Evolutionary conservation across 2,113 vertebrate species (phyloP).

Genomic region (Grallaria varia): DNA sequence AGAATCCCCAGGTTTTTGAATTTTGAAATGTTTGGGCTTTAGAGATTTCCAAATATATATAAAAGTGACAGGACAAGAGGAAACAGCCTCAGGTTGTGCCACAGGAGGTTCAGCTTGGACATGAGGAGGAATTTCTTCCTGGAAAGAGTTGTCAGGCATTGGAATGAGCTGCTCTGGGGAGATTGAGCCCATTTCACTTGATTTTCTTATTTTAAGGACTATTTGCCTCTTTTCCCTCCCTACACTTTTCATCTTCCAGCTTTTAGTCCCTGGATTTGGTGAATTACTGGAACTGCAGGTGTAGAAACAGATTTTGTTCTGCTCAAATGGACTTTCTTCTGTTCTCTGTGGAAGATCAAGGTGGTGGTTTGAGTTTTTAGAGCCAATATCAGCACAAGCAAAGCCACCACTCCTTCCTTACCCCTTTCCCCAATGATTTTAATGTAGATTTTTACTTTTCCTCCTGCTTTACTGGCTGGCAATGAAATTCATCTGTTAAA

Average conservation of each 20-base stretch:
- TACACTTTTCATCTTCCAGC: neutral
- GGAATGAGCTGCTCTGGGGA: neutral
- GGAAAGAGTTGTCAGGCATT: neutral
- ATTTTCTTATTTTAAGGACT: neutral
- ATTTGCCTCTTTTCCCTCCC: accelerated
- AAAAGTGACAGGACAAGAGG: neutral
- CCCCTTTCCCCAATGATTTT: neutral
- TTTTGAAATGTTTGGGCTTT: neutral
- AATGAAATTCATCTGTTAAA: neutral
- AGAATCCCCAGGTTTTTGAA: neutral
- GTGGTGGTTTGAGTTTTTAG: neutral
- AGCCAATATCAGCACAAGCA: neutral
- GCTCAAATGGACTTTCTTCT: neutral
- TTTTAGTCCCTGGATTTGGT: neutral
- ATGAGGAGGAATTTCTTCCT: neutral
- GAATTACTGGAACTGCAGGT: neutral
- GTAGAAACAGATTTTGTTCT: neutral
- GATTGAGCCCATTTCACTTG: neutral
- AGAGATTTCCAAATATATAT: too few relatives aligned
- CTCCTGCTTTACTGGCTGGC: neutral
- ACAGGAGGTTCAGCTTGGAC: neutral
- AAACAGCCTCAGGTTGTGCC: neutral
- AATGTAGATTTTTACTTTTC: neutral
- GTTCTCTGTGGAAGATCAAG: neutral
- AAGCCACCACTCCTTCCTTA: neutral